These are phyloP conservation scores for Nothoprocta pentlandii DNA, from an alignment of 2,113 vertebrate species.

Conservation along the genomic window DNA sequence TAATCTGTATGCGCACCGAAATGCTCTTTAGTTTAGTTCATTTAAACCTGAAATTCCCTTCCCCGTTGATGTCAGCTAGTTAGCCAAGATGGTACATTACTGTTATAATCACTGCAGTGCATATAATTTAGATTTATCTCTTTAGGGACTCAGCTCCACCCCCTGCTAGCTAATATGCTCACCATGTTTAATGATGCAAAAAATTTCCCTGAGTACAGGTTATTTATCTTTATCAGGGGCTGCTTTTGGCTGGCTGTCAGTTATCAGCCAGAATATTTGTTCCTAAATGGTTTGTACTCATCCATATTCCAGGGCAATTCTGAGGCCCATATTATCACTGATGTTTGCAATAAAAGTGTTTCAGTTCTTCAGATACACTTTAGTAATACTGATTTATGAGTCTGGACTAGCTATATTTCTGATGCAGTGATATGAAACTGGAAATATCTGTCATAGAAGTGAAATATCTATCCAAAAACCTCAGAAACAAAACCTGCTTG, in stretches of 20 bases:
- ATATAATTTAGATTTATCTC: slow-evolving; percentile 91
- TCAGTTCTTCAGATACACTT: slow-evolving; percentile 78
- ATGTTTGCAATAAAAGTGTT: slow-evolving; percentile 79
- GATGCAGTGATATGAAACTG: slow-evolving; percentile 75
- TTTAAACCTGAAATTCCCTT: slow-evolving; percentile 84
- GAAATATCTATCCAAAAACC: slow-evolving; percentile 74
- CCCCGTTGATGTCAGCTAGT: slow-evolving; percentile 85
- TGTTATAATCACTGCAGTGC: slow-evolving; percentile 85
- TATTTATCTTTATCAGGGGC: slow-evolving; percentile 92
- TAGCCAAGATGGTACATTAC: slow-evolving; percentile 83
- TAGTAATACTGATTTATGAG: slow-evolving; percentile 80
- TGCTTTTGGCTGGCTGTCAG: slow-evolving; percentile 84
- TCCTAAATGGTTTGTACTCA: slow-evolving; percentile 83
- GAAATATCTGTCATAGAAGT: slow-evolving; percentile 75
- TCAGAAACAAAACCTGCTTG: slow-evolving; percentile 49
- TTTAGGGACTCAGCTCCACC: slow-evolving; percentile 88
- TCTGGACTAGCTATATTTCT: slow-evolving; percentile 74
- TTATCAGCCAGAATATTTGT: slow-evolving; percentile 81
- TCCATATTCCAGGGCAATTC: slow-evolving; percentile 83
- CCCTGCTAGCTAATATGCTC: slow-evolving; percentile 90
- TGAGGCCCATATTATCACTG: slow-evolving; percentile 74
- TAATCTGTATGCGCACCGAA: slow-evolving; percentile 81
- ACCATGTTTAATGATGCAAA: slow-evolving; percentile 95
- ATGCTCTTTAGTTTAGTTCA: slow-evolving; percentile 83
- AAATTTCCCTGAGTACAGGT: slow-evolving; percentile 92